Percentiles rank a stretch among this genome's conserved stretches.
phyloP scores from a whole-genome alignment of 2,113 vertebrate genomes.

The Mellivora capensis region DNA sequence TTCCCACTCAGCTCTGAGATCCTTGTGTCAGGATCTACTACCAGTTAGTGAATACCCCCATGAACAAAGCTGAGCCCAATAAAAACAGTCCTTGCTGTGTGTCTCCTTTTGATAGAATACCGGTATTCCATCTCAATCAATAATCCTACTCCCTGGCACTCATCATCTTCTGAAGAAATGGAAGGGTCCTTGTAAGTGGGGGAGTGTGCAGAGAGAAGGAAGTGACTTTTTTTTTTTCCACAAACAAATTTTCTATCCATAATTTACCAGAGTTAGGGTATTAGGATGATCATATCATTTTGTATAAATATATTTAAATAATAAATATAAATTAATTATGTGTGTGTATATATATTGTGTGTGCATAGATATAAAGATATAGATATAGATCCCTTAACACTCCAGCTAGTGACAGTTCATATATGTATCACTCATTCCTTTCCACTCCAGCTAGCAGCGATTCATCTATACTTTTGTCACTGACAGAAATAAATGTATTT shows the following conservation, averaged over 20 bases:
- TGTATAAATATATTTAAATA: not conserved
- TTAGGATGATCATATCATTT: not conserved
- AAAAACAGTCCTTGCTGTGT: not conserved
- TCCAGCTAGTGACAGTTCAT: not conserved
- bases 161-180: not conserved
- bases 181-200: accelerated
- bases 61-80: not conserved
- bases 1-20: not conserved
- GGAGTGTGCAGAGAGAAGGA: too few species aligned
- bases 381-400: not conserved
- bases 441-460: not conserved
- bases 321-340: not conserved
- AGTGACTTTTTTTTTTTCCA: not conserved
- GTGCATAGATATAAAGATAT: not conserved
- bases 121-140: not conserved
- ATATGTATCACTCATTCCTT: not conserved
- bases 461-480: not conserved
- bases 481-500: constrained; percentile 5
- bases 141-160: not conserved
- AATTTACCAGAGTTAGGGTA: constrained; percentile 31
- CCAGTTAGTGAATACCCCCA: not conserved
- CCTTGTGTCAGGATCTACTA: not conserved
- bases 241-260: not conserved
- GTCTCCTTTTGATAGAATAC: not conserved
- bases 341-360: not conserved